Conservation (phyloP, 2,797 vertebrate species). For the Parauchenoglanis ngamensis region DNA sequence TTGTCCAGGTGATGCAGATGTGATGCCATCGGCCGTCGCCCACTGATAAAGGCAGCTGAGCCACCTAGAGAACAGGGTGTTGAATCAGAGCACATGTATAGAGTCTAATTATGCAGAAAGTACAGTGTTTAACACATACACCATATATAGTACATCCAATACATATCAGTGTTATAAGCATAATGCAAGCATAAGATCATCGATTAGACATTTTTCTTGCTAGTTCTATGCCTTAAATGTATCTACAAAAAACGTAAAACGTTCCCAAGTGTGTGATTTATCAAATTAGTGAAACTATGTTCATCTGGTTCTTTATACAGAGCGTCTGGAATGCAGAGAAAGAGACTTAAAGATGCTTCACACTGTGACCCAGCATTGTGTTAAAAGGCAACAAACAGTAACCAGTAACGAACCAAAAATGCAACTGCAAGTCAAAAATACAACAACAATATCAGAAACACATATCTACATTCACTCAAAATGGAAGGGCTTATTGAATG, state of each 20-base stretch:
- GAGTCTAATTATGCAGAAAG: conserved; percentile 2
- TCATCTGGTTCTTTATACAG: conserved; percentile 6
- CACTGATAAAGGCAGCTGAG: conserved; percentile 91
- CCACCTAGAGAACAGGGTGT: conserved; percentile 76
- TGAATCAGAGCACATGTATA: not conserved
- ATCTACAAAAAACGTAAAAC: not conserved
- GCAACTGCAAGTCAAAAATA: not conserved
- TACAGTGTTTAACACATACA: not conserved
- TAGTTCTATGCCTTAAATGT: not conserved
- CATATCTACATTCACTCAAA: not conserved
- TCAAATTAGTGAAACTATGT: not conserved
- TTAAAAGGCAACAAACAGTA: not conserved
- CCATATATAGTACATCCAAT: not conserved
- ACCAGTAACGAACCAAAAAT: not conserved
- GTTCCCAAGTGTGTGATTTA: not conserved
- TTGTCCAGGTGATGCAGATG: conserved; percentile 97
- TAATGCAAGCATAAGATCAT: not conserved
- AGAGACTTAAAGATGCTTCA: not conserved
- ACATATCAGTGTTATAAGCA: not conserved
- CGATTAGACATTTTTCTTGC: not conserved
- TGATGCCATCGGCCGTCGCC: conserved; percentile 98
- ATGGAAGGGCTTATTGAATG: not conserved
- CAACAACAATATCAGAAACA: not conserved
- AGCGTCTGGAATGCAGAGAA: not conserved
- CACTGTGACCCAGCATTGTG: not conserved